A percentile compares a stretch with the other conserved stretches of the same genome.
Evolutionary conservation across 2,113 vertebrate species (phyloP).

Genomic region (Apteryx owenii): DNA sequence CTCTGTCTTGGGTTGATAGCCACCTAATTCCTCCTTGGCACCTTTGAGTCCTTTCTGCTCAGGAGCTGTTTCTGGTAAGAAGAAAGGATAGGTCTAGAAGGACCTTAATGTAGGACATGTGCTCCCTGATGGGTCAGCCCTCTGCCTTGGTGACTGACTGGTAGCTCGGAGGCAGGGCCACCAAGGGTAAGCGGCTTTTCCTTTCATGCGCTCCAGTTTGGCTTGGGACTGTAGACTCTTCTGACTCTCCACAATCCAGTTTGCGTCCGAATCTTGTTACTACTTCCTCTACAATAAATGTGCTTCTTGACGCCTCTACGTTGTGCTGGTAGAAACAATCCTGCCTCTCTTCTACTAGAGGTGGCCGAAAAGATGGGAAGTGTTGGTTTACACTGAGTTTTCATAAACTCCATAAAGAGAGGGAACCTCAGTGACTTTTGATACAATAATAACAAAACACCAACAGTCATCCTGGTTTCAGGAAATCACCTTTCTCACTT

Average conservation of each 20-base stretch:
- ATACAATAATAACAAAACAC: not conserved
- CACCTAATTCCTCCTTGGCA: not conserved
- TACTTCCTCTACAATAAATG: not conserved
- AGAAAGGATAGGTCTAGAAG: not conserved
- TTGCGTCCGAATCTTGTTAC: not conserved
- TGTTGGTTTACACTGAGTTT: not conserved
- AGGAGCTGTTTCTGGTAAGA: not conserved
- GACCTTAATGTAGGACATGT: not conserved
- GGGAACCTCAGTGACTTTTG: not conserved
- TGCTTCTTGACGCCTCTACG: not conserved
- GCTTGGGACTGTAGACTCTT: accelerated
- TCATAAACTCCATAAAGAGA: not conserved
- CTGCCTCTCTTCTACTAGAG: not conserved
- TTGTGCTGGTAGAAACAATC: not conserved
- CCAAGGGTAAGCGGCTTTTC: not conserved
- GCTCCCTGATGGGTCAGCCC: not conserved
- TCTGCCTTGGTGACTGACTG: not conserved
- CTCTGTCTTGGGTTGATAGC: not conserved
- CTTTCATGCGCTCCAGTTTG: not conserved
- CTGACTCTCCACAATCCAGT: not conserved
- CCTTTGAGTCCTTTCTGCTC: not conserved
- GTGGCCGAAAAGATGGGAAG: not conserved
- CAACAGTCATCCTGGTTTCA: not conserved
- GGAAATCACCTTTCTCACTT: not conserved
- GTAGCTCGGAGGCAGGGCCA: not conserved